Conservation (phyloP, 2,888 invertebrate species). For the Acheta domesticus region DNA sequence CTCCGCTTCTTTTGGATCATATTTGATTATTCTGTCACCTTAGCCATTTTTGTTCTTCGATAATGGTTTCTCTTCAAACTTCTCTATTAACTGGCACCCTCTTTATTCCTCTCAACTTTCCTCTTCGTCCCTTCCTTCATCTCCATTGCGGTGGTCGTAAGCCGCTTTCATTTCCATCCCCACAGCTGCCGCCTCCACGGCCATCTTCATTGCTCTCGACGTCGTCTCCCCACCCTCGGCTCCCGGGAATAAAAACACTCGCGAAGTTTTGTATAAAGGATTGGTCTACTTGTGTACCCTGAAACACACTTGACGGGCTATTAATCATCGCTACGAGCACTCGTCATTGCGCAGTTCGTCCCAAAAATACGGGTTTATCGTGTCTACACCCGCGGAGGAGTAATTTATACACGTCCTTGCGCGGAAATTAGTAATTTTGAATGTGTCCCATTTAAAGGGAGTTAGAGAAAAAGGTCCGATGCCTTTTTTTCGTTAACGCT, state of each 20-base stretch:
- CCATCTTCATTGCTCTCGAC: not conserved
- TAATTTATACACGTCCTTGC: not conserved
- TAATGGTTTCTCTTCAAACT: too few relatives aligned
- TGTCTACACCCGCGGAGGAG: not conserved
- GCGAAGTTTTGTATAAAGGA: conserved; percentile 18
- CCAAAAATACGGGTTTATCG: conserved; percentile 4
- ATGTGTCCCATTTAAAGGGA: not conserved
- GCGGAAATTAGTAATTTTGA: not conserved
- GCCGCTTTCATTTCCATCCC: not conserved
- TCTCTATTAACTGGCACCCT: too few relatives aligned
- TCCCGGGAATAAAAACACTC: not conserved
- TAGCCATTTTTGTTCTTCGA: too few relatives aligned
- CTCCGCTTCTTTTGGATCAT: too few relatives aligned
- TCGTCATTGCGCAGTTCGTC: not conserved
- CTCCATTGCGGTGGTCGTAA: not conserved
- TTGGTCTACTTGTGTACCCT: conserved; percentile 5
- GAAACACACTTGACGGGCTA: not conserved
- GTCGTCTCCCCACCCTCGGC: not conserved
- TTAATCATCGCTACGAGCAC: not conserved
- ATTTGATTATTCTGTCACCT: too few relatives aligned
- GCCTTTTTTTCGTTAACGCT: too few relatives aligned
- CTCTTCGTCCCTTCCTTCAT: not conserved
- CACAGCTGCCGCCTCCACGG: not conserved
- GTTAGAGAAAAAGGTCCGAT: too few relatives aligned
- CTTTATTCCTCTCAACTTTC: not conserved